These are phyloP conservation scores for Phragmatobia fuliginosa DNA, from an alignment of 2,888 invertebrate genomes.

Conservation along the genomic window DNA sequence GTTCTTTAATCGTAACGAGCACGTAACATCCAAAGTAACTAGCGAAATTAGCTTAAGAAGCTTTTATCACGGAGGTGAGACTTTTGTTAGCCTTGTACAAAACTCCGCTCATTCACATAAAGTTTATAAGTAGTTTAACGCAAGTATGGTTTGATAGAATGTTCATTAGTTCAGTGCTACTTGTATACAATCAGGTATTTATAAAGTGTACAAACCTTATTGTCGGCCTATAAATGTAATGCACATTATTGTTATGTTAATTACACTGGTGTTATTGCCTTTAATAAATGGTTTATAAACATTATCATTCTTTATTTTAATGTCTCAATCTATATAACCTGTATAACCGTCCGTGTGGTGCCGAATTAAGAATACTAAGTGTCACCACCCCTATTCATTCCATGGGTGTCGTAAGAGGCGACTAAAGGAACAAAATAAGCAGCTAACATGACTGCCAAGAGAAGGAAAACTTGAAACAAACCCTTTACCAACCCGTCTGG, in stretches of 20 bases:
- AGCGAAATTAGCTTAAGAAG: slow-evolving; percentile 50
- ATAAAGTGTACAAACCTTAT: slow-evolving; percentile 55
- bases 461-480: no score
- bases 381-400: no score
- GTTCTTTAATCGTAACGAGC: slow-evolving; percentile 24
- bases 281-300: slow-evolving; percentile 77
- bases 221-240: slow-evolving; percentile 54
- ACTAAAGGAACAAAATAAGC: no score
- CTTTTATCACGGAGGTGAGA: slow-evolving; percentile 49
- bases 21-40: slow-evolving; percentile 31
- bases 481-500: no score
- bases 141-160: slow-evolving; percentile 56
- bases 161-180: slow-evolving; percentile 51
- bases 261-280: slow-evolving; percentile 75
- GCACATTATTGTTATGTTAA: slow-evolving; percentile 68
- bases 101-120: slow-evolving; percentile 33
- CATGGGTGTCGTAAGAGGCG: no score
- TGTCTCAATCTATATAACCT: no score
- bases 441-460: no score
- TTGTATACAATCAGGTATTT: slow-evolving; percentile 47
- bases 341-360: no score
- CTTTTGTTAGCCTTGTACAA: slow-evolving; percentile 28
- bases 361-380: no score
- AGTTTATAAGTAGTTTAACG: slow-evolving; percentile 48
- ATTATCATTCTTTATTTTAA: slow-evolving; percentile 13